Conservation (phyloP, 2,113 vertebrate genomes). For the Mesitornis unicolor region DNA sequence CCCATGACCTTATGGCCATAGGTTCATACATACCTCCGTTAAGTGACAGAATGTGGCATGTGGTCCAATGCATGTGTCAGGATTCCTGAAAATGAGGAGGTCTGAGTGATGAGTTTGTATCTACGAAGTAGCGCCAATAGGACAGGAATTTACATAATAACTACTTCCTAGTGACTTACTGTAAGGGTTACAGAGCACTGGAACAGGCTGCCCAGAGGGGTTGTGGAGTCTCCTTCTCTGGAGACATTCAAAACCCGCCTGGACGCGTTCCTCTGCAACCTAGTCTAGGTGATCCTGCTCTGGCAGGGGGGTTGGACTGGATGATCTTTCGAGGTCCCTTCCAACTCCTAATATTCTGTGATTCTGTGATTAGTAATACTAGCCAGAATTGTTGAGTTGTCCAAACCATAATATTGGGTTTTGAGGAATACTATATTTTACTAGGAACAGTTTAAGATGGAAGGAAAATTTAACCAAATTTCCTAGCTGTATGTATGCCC, state of each 20-base stretch:
- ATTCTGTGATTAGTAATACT: no score
- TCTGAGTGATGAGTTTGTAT: background rate
- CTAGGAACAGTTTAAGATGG: background rate
- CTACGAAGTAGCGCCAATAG: background rate
- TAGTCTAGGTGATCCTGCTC: no score
- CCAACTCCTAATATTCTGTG: no score
- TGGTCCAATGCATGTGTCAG: rapidly evolving
- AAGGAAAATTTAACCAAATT: background rate
- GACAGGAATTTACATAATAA: background rate
- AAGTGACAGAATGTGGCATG: background rate
- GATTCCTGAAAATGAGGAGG: background rate
- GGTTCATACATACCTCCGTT: background rate
- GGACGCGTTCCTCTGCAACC: no score
- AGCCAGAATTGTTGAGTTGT: background rate
- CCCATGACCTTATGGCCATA: background rate
- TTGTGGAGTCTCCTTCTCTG: no score
- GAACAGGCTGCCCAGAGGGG: no score
- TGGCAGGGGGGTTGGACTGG: no score
- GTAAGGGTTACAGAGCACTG: no score
- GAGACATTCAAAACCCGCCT: no score
- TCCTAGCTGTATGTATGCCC: background rate
- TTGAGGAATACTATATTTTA: background rate
- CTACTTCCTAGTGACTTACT: background rate
- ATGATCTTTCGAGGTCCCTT: no score
- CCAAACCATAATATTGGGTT: background rate